A percentile compares a stretch with the other conserved stretches of the same genome.
These are phyloP conservation scores for Polyommatus icarus DNA, from an alignment of 2,888 invertebrate species.

Conservation along the genomic window DNA sequence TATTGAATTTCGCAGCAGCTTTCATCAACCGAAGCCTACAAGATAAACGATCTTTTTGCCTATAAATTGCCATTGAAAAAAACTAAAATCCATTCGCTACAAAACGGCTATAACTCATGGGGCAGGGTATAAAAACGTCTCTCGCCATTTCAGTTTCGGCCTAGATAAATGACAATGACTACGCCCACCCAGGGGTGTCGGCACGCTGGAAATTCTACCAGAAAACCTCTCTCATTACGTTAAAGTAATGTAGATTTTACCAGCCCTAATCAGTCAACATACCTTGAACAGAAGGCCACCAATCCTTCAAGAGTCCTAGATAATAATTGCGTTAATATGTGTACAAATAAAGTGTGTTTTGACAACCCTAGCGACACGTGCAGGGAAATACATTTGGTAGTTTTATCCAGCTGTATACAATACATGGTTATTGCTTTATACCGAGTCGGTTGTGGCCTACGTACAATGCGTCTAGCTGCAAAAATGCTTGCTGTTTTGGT, in stretches of 20 bases:
- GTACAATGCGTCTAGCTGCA: too few relatives aligned
- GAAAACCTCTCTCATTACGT: not conserved
- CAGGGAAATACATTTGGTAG: conserved; percentile 17
- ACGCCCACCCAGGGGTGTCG: conserved; percentile 28
- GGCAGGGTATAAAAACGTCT: conserved; percentile 49
- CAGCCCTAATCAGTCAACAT: not conserved
- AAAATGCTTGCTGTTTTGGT: too few relatives aligned
- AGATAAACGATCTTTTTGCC: conserved; percentile 35
- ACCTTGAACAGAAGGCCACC: not conserved
- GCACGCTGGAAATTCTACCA: not conserved
- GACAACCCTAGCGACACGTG: not conserved
- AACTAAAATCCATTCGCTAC: conserved; percentile 41
- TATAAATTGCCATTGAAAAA: conserved; percentile 42
- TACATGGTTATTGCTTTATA: conserved; percentile 10
- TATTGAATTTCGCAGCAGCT: conserved; percentile 16
- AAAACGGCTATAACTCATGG: conserved; percentile 45
- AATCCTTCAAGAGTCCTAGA: not conserved
- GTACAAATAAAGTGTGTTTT: not conserved
- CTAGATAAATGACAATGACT: conserved; percentile 49
- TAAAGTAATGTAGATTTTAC: not conserved
- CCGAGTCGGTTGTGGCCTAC: not conserved
- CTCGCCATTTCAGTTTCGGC: conserved; percentile 41
- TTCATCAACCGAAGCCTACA: conserved; percentile 18
- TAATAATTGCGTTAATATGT: not conserved
- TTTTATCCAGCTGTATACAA: conserved; percentile 21